Percentiles rank a stretch among this genome's conserved stretches.
Evolutionary conservation across 1,140 invertebrate genomes (phyloP).

Genomic region (Lethrus apterus): DNA sequence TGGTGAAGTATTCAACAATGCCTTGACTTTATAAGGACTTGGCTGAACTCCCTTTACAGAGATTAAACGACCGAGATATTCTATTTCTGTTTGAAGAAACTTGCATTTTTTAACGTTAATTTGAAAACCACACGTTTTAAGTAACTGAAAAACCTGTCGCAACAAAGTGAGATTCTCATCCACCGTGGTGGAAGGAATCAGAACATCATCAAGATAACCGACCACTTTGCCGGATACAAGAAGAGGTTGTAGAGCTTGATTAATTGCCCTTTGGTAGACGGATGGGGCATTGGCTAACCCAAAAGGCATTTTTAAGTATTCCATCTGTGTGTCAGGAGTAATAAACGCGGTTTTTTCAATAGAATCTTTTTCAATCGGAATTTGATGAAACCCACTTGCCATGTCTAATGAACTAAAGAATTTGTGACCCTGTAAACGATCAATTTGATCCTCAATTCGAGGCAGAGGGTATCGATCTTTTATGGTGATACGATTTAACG

Average conservation of each 20-base stretch:
- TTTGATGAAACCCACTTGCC: slow-evolving; percentile 31
- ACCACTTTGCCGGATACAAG: slow-evolving; percentile 4
- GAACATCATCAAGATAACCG: slow-evolving; percentile 22
- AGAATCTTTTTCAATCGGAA: slow-evolving; percentile 17
- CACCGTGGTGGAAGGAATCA: slow-evolving; percentile 16
- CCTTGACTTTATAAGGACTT: no score
- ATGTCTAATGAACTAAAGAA: slow-evolving; percentile 25
- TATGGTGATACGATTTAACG: slow-evolving; percentile 37
- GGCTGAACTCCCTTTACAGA: slow-evolving; percentile 3
- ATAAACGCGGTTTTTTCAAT: slow-evolving; percentile 21
- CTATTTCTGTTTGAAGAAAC: no score
- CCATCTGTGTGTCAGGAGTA: slow-evolving; percentile 20
- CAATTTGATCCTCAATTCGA: slow-evolving; percentile 20
- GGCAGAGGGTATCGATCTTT: slow-evolving; percentile 25
- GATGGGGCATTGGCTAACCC: slow-evolving; percentile 16
- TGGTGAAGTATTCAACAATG: no score
- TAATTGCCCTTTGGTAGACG: slow-evolving; percentile 2
- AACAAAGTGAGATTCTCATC: slow-evolving; percentile 8
- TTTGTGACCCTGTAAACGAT: slow-evolving; percentile 17
- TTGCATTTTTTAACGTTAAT: no score
- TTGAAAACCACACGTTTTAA: no score
- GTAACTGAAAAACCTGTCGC: no score
- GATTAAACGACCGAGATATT: slow-evolving; percentile 19
- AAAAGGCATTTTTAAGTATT: slow-evolving; percentile 23
- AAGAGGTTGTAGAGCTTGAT: neutral